phyloP scores from a whole-genome alignment of 1,140 invertebrate genomes.

The Chironomus tepperi region DNA sequence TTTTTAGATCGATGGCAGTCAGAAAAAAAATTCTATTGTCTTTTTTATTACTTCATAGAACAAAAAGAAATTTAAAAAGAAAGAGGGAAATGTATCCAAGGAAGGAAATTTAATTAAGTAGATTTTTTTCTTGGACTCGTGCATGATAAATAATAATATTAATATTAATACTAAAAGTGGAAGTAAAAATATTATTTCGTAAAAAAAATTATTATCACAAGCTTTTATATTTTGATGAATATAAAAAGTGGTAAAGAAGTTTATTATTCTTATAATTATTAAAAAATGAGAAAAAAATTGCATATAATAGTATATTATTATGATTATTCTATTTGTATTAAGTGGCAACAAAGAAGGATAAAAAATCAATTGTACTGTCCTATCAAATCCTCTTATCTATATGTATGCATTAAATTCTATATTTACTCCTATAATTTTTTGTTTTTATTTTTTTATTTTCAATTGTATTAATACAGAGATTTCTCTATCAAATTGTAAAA shows the following conservation, averaged over 20 bases:
- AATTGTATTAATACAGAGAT: too few relatives aligned
- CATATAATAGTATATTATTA: constrained; percentile 6
- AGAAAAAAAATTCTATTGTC: constrained; percentile 17
- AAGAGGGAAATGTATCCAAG: constrained; percentile 5
- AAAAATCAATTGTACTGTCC: not conserved
- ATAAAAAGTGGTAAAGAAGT: constrained; percentile 9
- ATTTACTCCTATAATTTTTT: not conserved
- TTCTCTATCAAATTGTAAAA: too few relatives aligned
- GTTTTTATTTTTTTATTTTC: not conserved
- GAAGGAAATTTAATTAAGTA: not conserved
- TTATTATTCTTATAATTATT: not conserved
- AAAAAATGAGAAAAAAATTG: not conserved
- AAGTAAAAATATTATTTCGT: too few relatives aligned
- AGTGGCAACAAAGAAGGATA: not conserved
- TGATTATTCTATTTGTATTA: constrained; percentile 3
- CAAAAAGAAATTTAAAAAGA: constrained; percentile 2
- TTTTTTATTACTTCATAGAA: constrained; percentile 24
- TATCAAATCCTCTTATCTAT: not conserved
- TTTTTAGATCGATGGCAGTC: constrained; percentile 19
- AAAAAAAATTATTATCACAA: not conserved
- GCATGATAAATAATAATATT: not conserved
- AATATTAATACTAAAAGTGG: too few relatives aligned
- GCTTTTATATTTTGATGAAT: constrained; percentile 3
- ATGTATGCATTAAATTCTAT: not conserved
- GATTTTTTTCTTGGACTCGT: not conserved